Percentiles rank a stretch among this genome's conserved stretches.
phyloP scores from a whole-genome alignment of 2,797 vertebrate species.

The Lepus townsendii region DNA sequence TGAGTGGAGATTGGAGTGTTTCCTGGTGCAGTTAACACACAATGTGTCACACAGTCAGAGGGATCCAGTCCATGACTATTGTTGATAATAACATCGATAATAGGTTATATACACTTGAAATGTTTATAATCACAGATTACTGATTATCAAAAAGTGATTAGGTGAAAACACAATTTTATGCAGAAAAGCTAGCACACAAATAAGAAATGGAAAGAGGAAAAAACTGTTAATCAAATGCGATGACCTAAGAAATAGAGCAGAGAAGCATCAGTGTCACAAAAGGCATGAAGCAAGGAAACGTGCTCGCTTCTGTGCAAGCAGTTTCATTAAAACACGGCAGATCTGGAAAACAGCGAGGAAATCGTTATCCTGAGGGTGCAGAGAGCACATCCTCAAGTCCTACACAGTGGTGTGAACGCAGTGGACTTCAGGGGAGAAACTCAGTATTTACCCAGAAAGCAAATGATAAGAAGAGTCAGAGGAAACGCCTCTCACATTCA shows the following conservation, averaged over 20 bases:
- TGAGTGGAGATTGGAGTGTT: neutral
- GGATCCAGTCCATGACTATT: neutral
- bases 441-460: constrained; percentile 55
- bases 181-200: constrained; percentile 20
- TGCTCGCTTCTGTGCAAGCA: constrained; percentile 68
- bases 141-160: constrained; percentile 31
- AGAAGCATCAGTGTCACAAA: constrained; percentile 62
- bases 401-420: constrained; percentile 65
- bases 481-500: constrained; percentile 50
- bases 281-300: constrained; percentile 66
- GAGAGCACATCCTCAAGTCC: constrained; percentile 58
- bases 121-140: neutral
- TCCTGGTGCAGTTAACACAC: neutral
- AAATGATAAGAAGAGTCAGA: constrained; percentile 42
- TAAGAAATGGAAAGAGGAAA: constrained; percentile 32
- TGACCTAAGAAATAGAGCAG: constrained; percentile 73
- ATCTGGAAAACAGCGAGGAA: constrained; percentile 77
- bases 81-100: neutral
- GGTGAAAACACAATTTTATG: constrained; percentile 39
- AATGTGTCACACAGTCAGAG: neutral
- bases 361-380: constrained; percentile 72
- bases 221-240: constrained; percentile 14
- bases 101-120: neutral
- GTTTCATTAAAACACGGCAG: constrained; percentile 79
- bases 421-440: constrained; percentile 50